Evolutionary conservation across 2,113 vertebrate species (phyloP), one percentile per base, ranked within the genome.

Genomic region (Melanerpes formicivorus): DNA sequence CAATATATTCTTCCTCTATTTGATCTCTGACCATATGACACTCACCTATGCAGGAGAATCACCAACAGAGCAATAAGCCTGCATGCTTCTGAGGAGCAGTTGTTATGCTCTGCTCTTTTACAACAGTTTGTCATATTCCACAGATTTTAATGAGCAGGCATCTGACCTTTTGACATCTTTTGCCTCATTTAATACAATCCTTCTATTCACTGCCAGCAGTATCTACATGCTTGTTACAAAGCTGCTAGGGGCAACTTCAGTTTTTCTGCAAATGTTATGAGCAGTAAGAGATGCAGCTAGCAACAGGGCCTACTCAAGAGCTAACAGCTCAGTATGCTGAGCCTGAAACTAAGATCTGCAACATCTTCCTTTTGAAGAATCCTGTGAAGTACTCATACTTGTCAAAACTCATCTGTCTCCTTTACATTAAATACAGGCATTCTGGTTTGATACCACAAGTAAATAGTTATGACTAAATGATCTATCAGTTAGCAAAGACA

Each of bases 21-120:
- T 37, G 27, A 67, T 44, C 16, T 46, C 37, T 54, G 71, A 73
- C 40, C 17, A 21, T 18, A 46, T 3, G 5, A 54, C 27, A 59
- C 34, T 18, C 2, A 65, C 10, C n/a, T 69, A 11, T 14, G 17
- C 42, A 29, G 7, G 40, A 74, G n/a, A 37, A 32, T 32, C 65
- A 52, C 32, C n/a, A 58, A 18, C 46, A 67, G 26, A 69, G 29
- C 73, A 60, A 21, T 54, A 60, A 65, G 44, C 54, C 46, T 8
- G 9, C 3, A 29, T 3, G 14, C 34, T 48, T 63, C 59, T 22
- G 5, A 77, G 75, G 60, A 63, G n/a, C 40, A 14, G 23, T 17
- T 40, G 42, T 32, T 37, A 37, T 1, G 2, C n/a, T 3, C 11
- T 0, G 1, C 14, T 52, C 46, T 54, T 63, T 64, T 21, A 29